Evolutionary conservation across 2,888 invertebrate species (phyloP).

Genomic region (Meteorus cinctellus): DNA sequence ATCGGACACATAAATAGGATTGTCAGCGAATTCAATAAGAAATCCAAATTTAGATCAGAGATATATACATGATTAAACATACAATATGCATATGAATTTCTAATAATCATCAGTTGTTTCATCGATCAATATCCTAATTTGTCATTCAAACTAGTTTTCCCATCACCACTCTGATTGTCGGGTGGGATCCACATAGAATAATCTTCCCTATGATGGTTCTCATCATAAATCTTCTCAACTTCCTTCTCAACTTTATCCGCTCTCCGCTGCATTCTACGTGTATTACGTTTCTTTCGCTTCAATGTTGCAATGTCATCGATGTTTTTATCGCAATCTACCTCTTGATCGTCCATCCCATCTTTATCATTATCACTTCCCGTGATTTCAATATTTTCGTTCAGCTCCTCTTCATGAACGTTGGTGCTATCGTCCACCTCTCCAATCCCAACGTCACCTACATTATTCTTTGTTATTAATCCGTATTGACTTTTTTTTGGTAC

Average conservation of each 20-base stretch:
- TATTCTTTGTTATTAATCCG: constrained; percentile 13
- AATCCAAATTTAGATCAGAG: not conserved
- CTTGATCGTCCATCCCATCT: constrained; percentile 13
- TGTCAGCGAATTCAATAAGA: no score
- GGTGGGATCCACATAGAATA: constrained; percentile 89
- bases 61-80: not conserved
- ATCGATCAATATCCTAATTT: constrained; percentile 82
- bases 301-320: constrained; percentile 42
- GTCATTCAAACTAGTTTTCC: constrained; percentile 83
- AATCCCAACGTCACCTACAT: constrained; percentile 43
- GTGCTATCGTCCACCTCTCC: constrained; percentile 36
- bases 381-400: constrained; percentile 15
- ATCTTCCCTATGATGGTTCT: constrained; percentile 74
- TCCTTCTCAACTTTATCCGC: constrained; percentile 67
- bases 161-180: constrained; percentile 83
- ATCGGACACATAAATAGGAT: no score
- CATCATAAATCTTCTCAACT: constrained; percentile 68
- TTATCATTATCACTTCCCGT: not conserved
- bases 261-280: constrained; percentile 53
- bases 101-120: not conserved
- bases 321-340: constrained; percentile 29
- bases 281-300: constrained; percentile 53
- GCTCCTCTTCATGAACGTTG: constrained; percentile 3
- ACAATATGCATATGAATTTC: not conserved
- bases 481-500: not conserved